Base-by-base conservation (phyloP, 2,113 vertebrate species). In the Ceyx cyanopectus region DNA sequence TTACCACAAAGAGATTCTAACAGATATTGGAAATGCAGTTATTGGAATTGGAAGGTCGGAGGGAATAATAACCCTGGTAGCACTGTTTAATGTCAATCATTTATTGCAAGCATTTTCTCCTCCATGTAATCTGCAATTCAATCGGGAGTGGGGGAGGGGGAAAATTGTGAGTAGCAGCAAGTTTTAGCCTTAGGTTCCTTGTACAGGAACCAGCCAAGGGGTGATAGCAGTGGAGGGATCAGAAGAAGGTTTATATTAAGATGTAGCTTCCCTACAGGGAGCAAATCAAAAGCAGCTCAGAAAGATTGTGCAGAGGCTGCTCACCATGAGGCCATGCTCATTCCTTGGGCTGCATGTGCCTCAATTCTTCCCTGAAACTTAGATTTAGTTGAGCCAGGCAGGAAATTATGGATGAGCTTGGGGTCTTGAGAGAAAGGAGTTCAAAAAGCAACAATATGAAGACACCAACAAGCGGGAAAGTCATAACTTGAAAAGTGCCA, bases 331-430 rank as follows among this genome's bases (percentile, higher is more conserved):
- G 32, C 56, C 73, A 2, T 8, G 14, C 68, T 93, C 51, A 4
- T 45, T 91, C n/a, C 62, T 81, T 72, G 27, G 75, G 45, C 84
- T 91, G 46, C 1, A 0, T 51, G 12, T 91, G 72, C 82, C 72
- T 90, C 68, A 32, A 5, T 63, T 80, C 81, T 51, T 73, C 61
- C 76, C 57, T 54, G 61, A 77, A 83, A 85, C 62, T 74, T 61
- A 88, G 77, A 70, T 83, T 78, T 74, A 74, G 82, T 80, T 75
- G 87, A 85, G 51, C 87, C 85, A 93, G 76, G 24, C 76, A 83
- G 57, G 79, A 91, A 94, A 93, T 81, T 72, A 56, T 7, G 9
- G 60, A 43, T 70, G 53, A 57, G 48, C 86, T 16, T 60, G 65
- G 53, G 20, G 16, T 90, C 83, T 81, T 76, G 83, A 84, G 88